Evolutionary conservation across 2,888 invertebrate species (phyloP).

Genomic region (Synergus itoensis): DNA sequence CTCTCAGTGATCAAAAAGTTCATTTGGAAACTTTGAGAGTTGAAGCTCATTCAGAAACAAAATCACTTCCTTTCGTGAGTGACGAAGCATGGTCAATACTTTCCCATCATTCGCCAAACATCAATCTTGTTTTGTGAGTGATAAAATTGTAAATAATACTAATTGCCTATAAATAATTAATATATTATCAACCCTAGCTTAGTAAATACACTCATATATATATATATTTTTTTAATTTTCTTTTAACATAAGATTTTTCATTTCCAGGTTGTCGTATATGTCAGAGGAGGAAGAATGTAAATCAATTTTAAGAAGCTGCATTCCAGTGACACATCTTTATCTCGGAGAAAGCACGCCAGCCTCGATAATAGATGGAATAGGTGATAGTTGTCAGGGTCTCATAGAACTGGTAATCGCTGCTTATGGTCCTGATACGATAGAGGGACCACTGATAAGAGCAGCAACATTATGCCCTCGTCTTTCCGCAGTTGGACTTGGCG

Average conservation of each 20-base stretch:
- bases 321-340: conserved; percentile 74
- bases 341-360: conserved; percentile 71
- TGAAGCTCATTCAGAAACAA: conserved; percentile 70
- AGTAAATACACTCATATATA: too few relatives aligned
- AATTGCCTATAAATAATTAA: neutral
- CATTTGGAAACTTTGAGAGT: conserved; percentile 68
- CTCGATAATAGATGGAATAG: conserved; percentile 63
- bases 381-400: conserved; percentile 68
- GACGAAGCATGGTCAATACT: conserved; percentile 69
- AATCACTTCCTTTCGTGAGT: conserved; percentile 64
- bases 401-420: conserved; percentile 72
- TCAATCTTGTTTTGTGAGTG: conserved; percentile 73
- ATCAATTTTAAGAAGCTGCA: conserved; percentile 63
- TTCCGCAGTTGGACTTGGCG: conserved; percentile 71
- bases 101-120: conserved; percentile 65
- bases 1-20: conserved; percentile 63
- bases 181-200: too few relatives aligned
- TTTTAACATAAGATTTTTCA: neutral
- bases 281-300: conserved; percentile 69
- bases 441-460: conserved; percentile 65
- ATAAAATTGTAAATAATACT: neutral
- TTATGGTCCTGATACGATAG: conserved; percentile 67
- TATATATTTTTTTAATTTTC: neutral
- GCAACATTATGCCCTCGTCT: conserved; percentile 70
- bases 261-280: conserved; percentile 68